Evolutionary conservation across 2,113 vertebrate genomes (phyloP), one percentile per base, ranked within the genome.

Genomic region (Otolemur garnettii): DNA sequence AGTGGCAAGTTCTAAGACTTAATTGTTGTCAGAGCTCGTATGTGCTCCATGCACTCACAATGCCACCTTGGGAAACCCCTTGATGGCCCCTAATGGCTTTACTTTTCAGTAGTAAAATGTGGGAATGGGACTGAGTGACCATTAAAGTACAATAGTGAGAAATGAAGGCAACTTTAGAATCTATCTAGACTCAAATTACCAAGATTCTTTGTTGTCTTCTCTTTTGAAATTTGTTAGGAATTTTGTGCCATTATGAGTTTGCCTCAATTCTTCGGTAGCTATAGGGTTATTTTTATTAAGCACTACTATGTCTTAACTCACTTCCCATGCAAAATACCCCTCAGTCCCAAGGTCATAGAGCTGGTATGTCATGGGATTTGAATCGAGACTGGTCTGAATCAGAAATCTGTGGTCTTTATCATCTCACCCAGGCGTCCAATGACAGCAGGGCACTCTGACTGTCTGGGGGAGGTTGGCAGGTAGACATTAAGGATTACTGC

Each of bases 31-130:
- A 50, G 45, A 50, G 1, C 8, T 50, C 45, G 8, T 50, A 50
- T 9, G 8, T 50, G 45, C 10, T 50, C 8, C 7, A 26, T 8
- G 17, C 4, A 42, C 14, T 55, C 17, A 53, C 1, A 7, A 8
- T 2, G 7, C 7, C 59, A 62, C 8, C n/a, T 57, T 35, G 13
- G 24, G 8, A 62, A 90, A 7, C 9, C 17, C 12, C 0, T 91
- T 7, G 0, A 2, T 21, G 17, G 74, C 2, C 26, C 8, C 13
- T 26, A 38, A 10, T 1, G 5, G 14, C 22, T 42, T 77, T 50
- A 26, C 4, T 42, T 92, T 19, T 42, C 45, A 66, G 19, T 8
- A 30, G 28, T n/a, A 14, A 53, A 80, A n/a, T 50, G 11, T 64
- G 8, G 22, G 22, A 13, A 26, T 19, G 18, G 4, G 33, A 30